phyloP scores from a whole-genome alignment of 2,113 vertebrate genomes.

The Myrmophylax atrothorax region DNA sequence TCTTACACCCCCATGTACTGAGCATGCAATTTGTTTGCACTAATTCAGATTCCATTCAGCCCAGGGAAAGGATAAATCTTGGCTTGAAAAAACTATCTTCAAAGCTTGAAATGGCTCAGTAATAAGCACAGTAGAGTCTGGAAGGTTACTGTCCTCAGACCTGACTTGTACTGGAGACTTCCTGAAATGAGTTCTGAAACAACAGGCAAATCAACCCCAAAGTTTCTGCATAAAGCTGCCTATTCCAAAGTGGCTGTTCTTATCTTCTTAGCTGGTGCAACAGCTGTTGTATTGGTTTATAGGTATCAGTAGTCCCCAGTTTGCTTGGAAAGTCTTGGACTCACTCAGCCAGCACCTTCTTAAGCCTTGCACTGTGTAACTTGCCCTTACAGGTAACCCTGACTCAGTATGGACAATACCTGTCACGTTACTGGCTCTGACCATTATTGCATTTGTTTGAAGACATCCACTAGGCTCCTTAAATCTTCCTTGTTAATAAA shows the following conservation, averaged over 20 bases:
- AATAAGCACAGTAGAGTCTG: background rate
- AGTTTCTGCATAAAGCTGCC: background rate
- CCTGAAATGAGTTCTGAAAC: background rate
- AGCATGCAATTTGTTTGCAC: background rate
- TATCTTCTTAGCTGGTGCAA: background rate
- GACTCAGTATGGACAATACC: background rate
- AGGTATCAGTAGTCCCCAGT: background rate
- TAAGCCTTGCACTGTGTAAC: background rate
- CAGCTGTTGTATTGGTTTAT: background rate
- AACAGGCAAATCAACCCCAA: background rate
- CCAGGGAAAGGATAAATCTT: background rate
- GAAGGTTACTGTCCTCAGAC: background rate
- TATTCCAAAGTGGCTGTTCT: background rate
- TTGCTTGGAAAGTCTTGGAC: background rate
- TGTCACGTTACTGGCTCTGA: background rate
- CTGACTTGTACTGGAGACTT: background rate
- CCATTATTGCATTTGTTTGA: background rate
- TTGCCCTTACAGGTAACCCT: background rate
- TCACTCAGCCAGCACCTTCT: background rate
- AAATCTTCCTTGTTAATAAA: background rate
- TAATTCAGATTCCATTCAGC: background rate
- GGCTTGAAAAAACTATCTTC: background rate
- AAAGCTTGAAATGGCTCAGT: background rate
- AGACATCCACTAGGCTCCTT: background rate
- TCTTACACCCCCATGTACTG: background rate